phyloP scores from a whole-genome alignment of 2,888 invertebrate genomes.

The Papilio elwesi region DNA sequence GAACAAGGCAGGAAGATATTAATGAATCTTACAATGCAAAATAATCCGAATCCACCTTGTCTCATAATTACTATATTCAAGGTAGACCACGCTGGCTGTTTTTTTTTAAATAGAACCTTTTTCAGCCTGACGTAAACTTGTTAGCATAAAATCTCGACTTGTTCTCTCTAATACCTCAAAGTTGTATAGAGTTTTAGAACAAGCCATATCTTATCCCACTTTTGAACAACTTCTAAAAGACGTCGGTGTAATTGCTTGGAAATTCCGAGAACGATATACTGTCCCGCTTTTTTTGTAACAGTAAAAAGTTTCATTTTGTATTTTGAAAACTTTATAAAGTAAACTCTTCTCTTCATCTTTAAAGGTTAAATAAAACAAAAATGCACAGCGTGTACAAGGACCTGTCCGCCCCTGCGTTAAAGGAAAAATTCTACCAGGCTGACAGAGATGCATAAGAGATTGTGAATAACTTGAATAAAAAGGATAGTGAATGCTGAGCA shows the following conservation, averaged over 20 bases:
- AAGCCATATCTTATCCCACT: constrained; percentile 27
- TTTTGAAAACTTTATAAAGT: neutral
- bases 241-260: constrained; percentile 28
- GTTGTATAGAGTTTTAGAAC: constrained; percentile 25
- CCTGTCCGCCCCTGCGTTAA: constrained; percentile 58
- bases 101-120: no score
- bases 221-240: constrained; percentile 31
- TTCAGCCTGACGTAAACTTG: neutral
- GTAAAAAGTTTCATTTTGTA: neutral
- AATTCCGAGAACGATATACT: constrained; percentile 15
- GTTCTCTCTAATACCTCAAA: constrained; percentile 17
- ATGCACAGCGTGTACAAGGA: no score
- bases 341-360: no score
- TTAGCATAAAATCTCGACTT: constrained; percentile 7
- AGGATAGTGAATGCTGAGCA: constrained; percentile 49
- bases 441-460: constrained; percentile 58
- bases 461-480: constrained; percentile 56
- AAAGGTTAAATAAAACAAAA: no score
- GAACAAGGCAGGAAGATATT: no score
- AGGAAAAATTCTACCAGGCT: constrained; percentile 61
- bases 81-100: no score
- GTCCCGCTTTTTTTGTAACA: neutral
- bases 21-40: no score
- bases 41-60: no score
- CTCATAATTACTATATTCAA: no score